Base-by-base conservation (phyloP, 53 echinoderm and acorn worm species). In the Glandiceps talaboti region DNA sequence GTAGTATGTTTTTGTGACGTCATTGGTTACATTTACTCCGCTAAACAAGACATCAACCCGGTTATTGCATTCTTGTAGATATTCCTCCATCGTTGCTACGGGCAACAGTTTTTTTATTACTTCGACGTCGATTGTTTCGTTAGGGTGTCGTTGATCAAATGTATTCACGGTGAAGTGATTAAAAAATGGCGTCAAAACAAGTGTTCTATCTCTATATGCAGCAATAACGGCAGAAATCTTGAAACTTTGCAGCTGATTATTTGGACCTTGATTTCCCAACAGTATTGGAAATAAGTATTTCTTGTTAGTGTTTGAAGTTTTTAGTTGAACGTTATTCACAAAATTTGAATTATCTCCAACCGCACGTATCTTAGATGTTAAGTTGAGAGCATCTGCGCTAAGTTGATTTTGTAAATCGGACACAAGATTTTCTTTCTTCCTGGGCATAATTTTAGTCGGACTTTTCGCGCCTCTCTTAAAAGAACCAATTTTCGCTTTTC, bases 71-170 rank as follows among this genome's bases (percentile, higher is more conserved):
- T 74, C 31, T 28, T 74, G 30, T 20, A 79, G 33, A 32, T 85
- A 90, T 45, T 75, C 82, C 14, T 87, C 77, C 82, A 85, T 33
- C 28, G 79, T 80, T 12, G 33, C 76, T 27, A 84, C 72, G 1
- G 86, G 78, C 20, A 86, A 72, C 0, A 91, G 33, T 31, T 83
- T 27, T 28, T 74, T 27, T 20, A 91, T 30, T 1, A 32, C 75
- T 0, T 79, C 72, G 27, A 82, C 28, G 80, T 85, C 88, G 1
- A 88, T 31, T 30, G 88, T 85, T 73, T 91, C 91, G 29, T 85
- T 45, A 20, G 6, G 6, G 64, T 12, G 64, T 45, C 64, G 64
- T 45, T 12, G 20, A 45, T 45, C 64, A 12, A 12, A 6, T 6
- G 64, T 45, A 45, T 45, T 20, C 64, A 45, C 64, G 6, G 64